Conservation (phyloP, 30 jellyfish, hydroid and myxozoan species). For the Cassiopea andromeda region DNA sequence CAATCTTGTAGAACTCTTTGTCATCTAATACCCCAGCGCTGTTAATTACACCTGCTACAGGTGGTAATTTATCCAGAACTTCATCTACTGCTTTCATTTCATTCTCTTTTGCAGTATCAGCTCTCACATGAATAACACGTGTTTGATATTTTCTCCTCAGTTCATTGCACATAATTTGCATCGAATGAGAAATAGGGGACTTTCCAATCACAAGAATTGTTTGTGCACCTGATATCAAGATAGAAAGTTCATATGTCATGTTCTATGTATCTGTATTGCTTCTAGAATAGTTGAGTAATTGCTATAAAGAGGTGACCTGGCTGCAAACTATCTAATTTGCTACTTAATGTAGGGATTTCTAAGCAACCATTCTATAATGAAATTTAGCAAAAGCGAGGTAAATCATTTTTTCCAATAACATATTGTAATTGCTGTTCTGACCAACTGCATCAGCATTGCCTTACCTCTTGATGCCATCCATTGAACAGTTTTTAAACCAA, state of each 20-base stretch:
- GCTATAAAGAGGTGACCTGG: too few relatives aligned
- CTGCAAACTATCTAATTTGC: too few relatives aligned
- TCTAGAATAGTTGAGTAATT: too few relatives aligned
- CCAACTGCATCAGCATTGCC: not conserved
- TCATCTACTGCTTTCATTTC: conserved; percentile 18
- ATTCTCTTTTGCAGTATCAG: conserved; percentile 1
- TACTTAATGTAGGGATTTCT: too few relatives aligned
- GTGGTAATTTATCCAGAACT: conserved; percentile 4
- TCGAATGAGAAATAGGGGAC: conserved; percentile 26
- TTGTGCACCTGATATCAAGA: conserved; percentile 43
- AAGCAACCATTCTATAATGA: too few relatives aligned
- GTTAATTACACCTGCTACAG: conserved; percentile 68
- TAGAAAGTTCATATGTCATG: not conserved
- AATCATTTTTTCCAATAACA: too few relatives aligned
- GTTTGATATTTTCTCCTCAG: conserved; percentile 2
- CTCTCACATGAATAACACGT: conserved; percentile 18
- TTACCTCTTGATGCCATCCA: conserved; percentile 70
- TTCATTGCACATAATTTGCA: conserved; percentile 1
- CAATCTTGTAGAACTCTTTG: conserved; percentile 24
- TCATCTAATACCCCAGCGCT: conserved; percentile 71
- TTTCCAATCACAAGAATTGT: conserved; percentile 38
- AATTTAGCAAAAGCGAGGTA: too few relatives aligned
- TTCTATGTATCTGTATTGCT: not conserved
- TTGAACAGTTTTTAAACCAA: conserved; percentile 47
- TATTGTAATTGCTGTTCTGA: too few relatives aligned